Evolutionary conservation across 2,797 vertebrate genomes (phyloP), one percentile per base, ranked within the genome.

Genomic region (Pelobates cultripes): DNA sequence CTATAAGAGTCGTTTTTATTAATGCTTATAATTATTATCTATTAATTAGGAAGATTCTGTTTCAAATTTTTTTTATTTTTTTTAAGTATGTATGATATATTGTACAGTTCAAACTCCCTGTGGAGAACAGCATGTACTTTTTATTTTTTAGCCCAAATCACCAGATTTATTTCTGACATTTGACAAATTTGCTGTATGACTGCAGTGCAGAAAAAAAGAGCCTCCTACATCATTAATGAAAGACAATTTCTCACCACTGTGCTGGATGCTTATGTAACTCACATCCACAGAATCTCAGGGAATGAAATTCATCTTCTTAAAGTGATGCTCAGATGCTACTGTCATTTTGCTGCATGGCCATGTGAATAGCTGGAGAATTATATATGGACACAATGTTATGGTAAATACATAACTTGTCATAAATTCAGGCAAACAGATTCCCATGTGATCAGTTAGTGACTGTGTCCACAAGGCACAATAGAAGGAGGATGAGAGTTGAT

Each of bases 371-470:
- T 55, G 43, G 71, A 43, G 41, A 76, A 67, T 72, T 71, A 64
- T 28, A 64, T 53, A 77, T 71, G n/a, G 4, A 71, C 43, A 61
- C 40, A 70, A 70, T 81, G 28, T 6, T 61, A 63, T 15, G 43
- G 55, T 69, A 64, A 63, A 81, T 47, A 53, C 41, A 63, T 42
- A 43, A 14, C 14, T 44, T 70, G 67, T 28, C 73, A 53, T 66
- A 44, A 72, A 67, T 15, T 68, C 47, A 74, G 12, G 57, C 15
- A 57, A 9, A 2, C 9, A 47, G 47, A 40, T 76, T 77, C n/a
- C 61, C 61, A 57, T 80, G 47, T 83, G 81, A 74, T 69, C 57
- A 78, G 73, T 69, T 13, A 69, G 51, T 43, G 8, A 12, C 7
- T 51, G 17, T 51, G 17, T 53, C 68, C 43, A 70, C 43, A 15